These are phyloP conservation scores for Drosophila anomelani DNA, from an alignment of 2,888 invertebrate species.

Conservation along the genomic window DNA sequence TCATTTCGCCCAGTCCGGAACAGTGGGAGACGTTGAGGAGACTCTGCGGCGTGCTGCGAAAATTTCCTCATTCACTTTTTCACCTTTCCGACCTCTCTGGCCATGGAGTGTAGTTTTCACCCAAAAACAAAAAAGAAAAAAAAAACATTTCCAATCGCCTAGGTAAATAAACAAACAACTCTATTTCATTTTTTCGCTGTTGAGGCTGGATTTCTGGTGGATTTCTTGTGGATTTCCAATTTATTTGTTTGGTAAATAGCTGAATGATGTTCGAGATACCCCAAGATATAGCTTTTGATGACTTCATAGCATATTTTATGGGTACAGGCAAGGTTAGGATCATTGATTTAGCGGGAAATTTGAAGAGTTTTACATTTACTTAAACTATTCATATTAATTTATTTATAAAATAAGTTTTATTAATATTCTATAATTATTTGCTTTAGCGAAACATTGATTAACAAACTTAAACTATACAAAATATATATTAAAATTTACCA, in stretches of 20 bases:
- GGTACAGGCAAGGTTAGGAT: conserved; percentile 4
- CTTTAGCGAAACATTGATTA: too few relatives aligned
- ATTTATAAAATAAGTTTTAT: neutral
- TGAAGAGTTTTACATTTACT: too few relatives aligned
- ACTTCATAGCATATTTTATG: conserved; percentile 17
- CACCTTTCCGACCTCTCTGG: conserved; percentile 30
- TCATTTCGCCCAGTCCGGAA: conserved; percentile 39
- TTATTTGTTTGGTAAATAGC: conserved; percentile 38
- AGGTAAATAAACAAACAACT: conserved; percentile 68
- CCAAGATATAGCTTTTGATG: conserved; percentile 13
- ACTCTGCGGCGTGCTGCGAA: conserved; percentile 72
- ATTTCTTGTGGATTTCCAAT: conserved; percentile 12
- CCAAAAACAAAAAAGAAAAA: conserved; percentile 5
- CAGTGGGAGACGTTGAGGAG: conserved; percentile 56
- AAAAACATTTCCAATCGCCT: conserved; percentile 21
- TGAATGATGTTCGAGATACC: conserved; percentile 5
- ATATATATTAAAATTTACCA: neutral
- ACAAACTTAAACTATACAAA: too few relatives aligned
- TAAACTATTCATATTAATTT: neutral
- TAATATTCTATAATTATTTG: too few relatives aligned
- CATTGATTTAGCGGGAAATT: neutral
- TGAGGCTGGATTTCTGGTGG: conserved; percentile 3
- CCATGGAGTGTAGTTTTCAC: conserved; percentile 48
- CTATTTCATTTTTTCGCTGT: conserved; percentile 41
- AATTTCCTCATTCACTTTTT: conserved; percentile 63